These are phyloP conservation scores for Heliconius erato DNA, from an alignment of 2,888 invertebrate species.

Conservation along the genomic window DNA sequence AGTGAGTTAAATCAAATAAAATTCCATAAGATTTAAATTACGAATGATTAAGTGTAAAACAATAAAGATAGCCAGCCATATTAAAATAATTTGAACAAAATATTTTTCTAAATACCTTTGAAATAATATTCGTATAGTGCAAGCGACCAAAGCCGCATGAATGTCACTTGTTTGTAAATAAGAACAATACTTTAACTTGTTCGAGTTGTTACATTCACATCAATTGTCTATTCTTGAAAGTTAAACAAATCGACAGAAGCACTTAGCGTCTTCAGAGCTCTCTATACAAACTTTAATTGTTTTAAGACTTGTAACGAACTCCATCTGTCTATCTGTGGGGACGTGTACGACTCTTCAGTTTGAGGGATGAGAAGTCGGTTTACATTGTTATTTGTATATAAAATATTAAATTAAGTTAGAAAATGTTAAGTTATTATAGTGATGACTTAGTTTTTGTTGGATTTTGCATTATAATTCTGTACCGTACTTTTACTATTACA, in stretches of 20 bases:
- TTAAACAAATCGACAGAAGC: slow-evolving; percentile 78
- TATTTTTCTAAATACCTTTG: background rate
- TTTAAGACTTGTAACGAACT: slow-evolving; percentile 66
- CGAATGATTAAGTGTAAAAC: too few species aligned
- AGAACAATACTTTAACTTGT: slow-evolving; percentile 12
- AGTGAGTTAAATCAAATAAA: too few species aligned
- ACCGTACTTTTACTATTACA: background rate
- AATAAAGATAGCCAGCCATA: too few species aligned
- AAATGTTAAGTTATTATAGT: background rate
- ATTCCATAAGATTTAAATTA: too few species aligned
- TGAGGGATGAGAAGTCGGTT: slow-evolving; percentile 38
- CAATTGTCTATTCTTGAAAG: slow-evolving; percentile 60
- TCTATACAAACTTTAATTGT: slow-evolving; percentile 76
- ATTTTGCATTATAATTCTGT: background rate
- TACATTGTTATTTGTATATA: slow-evolving; percentile 7
- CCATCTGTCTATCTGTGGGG: slow-evolving; percentile 24
- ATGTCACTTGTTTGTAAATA: background rate
- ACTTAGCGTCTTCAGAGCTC: slow-evolving; percentile 63
- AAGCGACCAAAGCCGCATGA: too few species aligned
- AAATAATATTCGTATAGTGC: background rate
- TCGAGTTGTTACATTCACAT: slow-evolving; percentile 52
- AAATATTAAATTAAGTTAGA: background rate
- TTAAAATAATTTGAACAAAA: too few species aligned
- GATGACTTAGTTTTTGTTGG: background rate
- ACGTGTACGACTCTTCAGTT: slow-evolving; percentile 23